phyloP scores from a whole-genome alignment of 2,888 invertebrate genomes.

The Hyles lineata region DNA sequence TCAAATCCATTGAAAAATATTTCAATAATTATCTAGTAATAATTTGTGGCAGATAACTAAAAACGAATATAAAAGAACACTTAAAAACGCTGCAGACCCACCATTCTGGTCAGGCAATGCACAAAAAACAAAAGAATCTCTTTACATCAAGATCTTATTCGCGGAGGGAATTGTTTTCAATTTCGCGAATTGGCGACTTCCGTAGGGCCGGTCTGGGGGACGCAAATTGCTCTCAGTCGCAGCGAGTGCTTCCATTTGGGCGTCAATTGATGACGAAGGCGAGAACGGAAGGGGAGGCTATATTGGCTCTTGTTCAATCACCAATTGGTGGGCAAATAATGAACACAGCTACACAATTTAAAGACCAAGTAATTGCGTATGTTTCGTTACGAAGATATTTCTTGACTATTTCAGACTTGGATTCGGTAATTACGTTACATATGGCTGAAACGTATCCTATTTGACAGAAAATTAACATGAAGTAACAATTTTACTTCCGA shows the following conservation, averaged over 20 bases:
- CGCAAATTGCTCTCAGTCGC: slow-evolving; percentile 62
- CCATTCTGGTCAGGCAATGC: background rate
- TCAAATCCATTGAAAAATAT: too few species aligned
- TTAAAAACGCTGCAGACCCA: background rate
- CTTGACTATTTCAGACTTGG: background rate
- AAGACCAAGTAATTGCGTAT: background rate
- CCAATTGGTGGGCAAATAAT: slow-evolving; percentile 2
- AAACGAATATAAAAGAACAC: background rate
- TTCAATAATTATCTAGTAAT: too few species aligned
- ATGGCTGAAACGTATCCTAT: too few species aligned
- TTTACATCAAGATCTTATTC: slow-evolving; percentile 22
- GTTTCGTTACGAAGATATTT: background rate
- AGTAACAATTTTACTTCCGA: too few species aligned
- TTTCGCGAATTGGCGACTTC: slow-evolving; percentile 75
- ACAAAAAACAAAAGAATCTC: slow-evolving; percentile 13
- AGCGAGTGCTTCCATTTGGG: slow-evolving; percentile 50
- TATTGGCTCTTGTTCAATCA: slow-evolving; percentile 52
- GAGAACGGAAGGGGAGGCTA: slow-evolving; percentile 51
- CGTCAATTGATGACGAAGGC: slow-evolving; percentile 54
- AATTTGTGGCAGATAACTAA: background rate
- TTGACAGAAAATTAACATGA: too few species aligned
- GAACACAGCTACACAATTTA: background rate
- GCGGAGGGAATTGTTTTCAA: slow-evolving; percentile 45
- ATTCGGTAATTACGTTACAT: too few species aligned
- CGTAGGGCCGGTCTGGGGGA: slow-evolving; percentile 57